Evolutionary conservation across 2,797 vertebrate species (phyloP), one percentile per base, ranked within the genome.

Genomic region (Mus minutoides): DNA sequence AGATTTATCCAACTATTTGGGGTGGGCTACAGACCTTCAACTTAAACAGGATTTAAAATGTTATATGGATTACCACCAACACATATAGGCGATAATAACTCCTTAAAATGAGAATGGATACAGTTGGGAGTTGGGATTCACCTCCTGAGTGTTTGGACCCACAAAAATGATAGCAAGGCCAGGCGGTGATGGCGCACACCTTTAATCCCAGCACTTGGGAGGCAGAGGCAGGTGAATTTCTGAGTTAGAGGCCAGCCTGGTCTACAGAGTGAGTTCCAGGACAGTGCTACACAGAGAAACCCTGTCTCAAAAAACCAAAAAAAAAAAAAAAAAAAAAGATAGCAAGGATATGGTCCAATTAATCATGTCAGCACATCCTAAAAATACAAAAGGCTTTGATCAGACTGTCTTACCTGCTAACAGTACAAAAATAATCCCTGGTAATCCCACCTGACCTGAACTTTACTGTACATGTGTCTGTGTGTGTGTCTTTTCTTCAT

Each of bases 371-470:
- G 62, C 12, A n/a, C 62, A 85, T 67, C 43, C 43, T 85, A 85
- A 85, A 85, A 85, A 49, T 85, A 67, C 64, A 85, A 67, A 85
- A 85, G 43, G 83, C 83, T 85, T 85, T 16, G 83, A 85, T 85
- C 31, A 85, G 31, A 67, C 6, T 67, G 82, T 67, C 46, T 85
- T 31, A 67, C 43, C 29, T 64, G 43, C 31, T 85, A 49, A 67
- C 83, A n/a, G 34, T 49, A 67, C 31, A 85, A 46, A 85, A 67
- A 67, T 52, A 67, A 49, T 67, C 60, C 82, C 34, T n/a, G 4
- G 10, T 49, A n/a, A 85, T 49, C 31, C 83, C 62, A 49, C 12
- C 83, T 67, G 43, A 24, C 19, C 83, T 49, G 43, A 67, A 21
- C 83, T 49, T 85, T 67, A 85, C 31, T 49, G 43, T 64, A 6